Evolutionary conservation across 2,113 vertebrate genomes (phyloP).

Genomic region (Clarias magur): DNA sequence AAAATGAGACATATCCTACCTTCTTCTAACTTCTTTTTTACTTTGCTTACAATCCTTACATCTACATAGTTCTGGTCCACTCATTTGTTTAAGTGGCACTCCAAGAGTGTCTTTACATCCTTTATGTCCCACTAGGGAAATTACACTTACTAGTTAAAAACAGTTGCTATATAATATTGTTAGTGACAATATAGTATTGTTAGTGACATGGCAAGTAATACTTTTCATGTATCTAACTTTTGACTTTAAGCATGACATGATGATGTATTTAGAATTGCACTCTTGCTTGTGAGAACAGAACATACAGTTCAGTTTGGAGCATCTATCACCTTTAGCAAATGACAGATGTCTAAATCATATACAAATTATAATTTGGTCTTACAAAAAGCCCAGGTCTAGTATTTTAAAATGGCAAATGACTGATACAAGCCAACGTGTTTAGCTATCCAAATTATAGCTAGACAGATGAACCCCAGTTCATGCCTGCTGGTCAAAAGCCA

Average conservation of each 20-base stretch:
- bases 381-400: not conserved
- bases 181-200: too few species aligned
- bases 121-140: not conserved
- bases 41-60: not conserved
- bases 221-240: too few species aligned
- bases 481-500: slow-evolving; percentile 15
- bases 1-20: not conserved
- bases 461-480: not conserved
- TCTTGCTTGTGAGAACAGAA: too few species aligned
- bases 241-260: too few species aligned
- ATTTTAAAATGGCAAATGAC: slow-evolving; percentile 14
- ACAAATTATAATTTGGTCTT: not conserved
- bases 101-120: not conserved
- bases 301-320: not conserved
- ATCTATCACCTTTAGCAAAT: not conserved
- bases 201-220: too few species aligned
- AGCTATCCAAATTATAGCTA: slow-evolving; percentile 19
- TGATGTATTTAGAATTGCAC: too few species aligned
- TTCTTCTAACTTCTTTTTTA: not conserved
- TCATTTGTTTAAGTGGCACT: not conserved
- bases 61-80: not conserved
- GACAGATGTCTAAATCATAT: not conserved
- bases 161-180: too few species aligned
- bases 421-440: slow-evolving; percentile 4
- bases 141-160: too few species aligned